Evolutionary conservation across 2,797 vertebrate species (phyloP).

Genomic region (Thunnus albacares): DNA sequence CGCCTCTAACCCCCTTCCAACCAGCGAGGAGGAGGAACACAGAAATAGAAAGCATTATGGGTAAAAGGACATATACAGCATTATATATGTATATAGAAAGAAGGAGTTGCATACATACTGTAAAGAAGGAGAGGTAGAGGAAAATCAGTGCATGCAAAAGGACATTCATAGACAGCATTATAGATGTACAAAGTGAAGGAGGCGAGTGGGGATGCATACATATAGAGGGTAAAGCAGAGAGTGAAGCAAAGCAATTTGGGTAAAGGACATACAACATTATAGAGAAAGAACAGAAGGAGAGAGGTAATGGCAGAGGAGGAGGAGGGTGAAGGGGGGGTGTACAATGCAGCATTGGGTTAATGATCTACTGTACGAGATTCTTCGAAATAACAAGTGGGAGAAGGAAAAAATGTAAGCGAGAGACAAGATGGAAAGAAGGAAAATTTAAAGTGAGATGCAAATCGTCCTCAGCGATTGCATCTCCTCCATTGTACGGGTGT

Average conservation of each 20-base stretch:
- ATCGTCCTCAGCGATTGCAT: slow-evolving; percentile 47
- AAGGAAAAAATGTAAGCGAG: slow-evolving; percentile 24
- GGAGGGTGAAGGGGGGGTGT: slow-evolving; percentile 22
- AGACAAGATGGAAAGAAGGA: slow-evolving; percentile 45
- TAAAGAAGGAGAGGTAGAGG: slow-evolving; percentile 28
- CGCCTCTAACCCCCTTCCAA: slow-evolving; percentile 84
- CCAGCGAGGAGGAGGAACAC: slow-evolving; percentile 81
- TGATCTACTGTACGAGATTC: slow-evolving; percentile 66
- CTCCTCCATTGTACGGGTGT: slow-evolving; percentile 58
- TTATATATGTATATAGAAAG: slow-evolving; percentile 79
- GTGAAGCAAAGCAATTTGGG: slow-evolving; percentile 67
- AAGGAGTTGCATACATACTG: slow-evolving; percentile 32
- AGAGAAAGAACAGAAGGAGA: slow-evolving; percentile 54
- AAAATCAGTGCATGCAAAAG: slow-evolving; percentile 61
- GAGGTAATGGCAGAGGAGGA: slow-evolving; percentile 49
- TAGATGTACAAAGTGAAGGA: slow-evolving; percentile 65
- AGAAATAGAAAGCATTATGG: slow-evolving; percentile 86
- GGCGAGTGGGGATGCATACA: slow-evolving; percentile 66
- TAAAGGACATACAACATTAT: slow-evolving; percentile 69
- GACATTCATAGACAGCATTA: slow-evolving; percentile 68
- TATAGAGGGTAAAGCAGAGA: slow-evolving; percentile 49
- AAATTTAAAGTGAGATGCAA: slow-evolving; percentile 40
- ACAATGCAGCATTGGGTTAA: slow-evolving; percentile 64
- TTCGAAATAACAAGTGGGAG: slow-evolving; percentile 62
- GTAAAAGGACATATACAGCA: slow-evolving; percentile 78